Percentiles rank a stretch among this genome's conserved stretches.
Conservation (phyloP, 2,888 invertebrate genomes). For the Heliconius aoede region DNA sequence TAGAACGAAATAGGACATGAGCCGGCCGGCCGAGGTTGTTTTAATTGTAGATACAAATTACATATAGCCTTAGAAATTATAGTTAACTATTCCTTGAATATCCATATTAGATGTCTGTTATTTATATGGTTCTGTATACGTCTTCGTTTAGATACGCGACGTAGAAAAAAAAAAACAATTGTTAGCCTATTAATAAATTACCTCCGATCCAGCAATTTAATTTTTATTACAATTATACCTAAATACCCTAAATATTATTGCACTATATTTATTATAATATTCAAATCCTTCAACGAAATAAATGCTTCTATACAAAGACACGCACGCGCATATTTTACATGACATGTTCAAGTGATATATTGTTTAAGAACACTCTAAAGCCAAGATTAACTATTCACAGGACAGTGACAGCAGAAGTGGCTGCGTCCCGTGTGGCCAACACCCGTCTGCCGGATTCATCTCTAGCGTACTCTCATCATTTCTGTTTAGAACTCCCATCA, state of each 20-base stretch:
- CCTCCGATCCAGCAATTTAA: slow-evolving; percentile 4
- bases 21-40: neutral
- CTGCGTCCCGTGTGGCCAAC: slow-evolving; percentile 68
- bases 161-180: neutral
- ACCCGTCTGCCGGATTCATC: slow-evolving; percentile 58
- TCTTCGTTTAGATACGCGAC: neutral
- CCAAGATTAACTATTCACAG: slow-evolving; percentile 53
- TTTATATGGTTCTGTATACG: neutral
- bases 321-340: neutral
- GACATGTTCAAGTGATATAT: neutral
- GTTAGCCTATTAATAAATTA: neutral
- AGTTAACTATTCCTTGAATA: neutral
- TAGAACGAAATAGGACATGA: slow-evolving; percentile 9
- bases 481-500: slow-evolving; percentile 57
- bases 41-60: slow-evolving; percentile 2
- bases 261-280: neutral
- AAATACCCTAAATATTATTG: neutral
- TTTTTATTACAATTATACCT: slow-evolving; percentile 1
- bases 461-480: slow-evolving; percentile 54
- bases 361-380: slow-evolving; percentile 11
- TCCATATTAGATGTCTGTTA: neutral
- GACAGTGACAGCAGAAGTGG: slow-evolving; percentile 72
- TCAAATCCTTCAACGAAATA: neutral
- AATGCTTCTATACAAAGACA: neutral
- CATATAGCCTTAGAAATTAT: slow-evolving; percentile 2